Conservation (phyloP, 2,888 invertebrate genomes). For the Cosmia pyralina region DNA sequence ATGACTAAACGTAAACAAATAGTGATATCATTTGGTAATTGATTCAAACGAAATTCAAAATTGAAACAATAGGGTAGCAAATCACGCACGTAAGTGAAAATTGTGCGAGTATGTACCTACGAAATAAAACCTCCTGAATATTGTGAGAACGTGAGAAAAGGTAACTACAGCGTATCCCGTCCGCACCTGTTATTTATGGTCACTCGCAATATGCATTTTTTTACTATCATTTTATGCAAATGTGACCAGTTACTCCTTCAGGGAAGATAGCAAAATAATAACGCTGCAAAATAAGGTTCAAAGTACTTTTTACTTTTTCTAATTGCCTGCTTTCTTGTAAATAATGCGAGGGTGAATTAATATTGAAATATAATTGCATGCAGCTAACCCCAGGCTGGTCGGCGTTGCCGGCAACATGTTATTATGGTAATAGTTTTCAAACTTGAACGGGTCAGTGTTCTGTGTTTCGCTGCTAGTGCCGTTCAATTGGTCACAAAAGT, state of each 20-base stretch:
- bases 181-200: slow-evolving; percentile 69
- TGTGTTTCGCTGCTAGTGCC: slow-evolving; percentile 79
- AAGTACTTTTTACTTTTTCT: slow-evolving; percentile 53
- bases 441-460: slow-evolving; percentile 79
- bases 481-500: slow-evolving; percentile 73
- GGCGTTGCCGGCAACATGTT: slow-evolving; percentile 74
- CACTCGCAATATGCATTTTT: slow-evolving; percentile 62
- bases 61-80: slow-evolving; percentile 22
- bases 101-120: slow-evolving; percentile 19
- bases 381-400: slow-evolving; percentile 66
- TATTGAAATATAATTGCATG: slow-evolving; percentile 84
- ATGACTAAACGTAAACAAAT: background rate
- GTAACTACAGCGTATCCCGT: slow-evolving; percentile 60
- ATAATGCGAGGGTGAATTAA: slow-evolving; percentile 75
- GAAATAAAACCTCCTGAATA: slow-evolving; percentile 55
- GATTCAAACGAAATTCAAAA: slow-evolving; percentile 29
- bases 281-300: slow-evolving; percentile 26
- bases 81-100: slow-evolving; percentile 35
- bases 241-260: slow-evolving; percentile 43
- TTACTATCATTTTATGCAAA: slow-evolving; percentile 63
- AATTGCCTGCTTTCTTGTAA: slow-evolving; percentile 67
- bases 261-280: slow-evolving; percentile 49
- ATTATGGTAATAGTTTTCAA: slow-evolving; percentile 84
- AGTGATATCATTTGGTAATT: background rate
- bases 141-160: slow-evolving; percentile 59